Conservation (phyloP, 2,888 invertebrate species). For the Sarcophaga variegata region DNA sequence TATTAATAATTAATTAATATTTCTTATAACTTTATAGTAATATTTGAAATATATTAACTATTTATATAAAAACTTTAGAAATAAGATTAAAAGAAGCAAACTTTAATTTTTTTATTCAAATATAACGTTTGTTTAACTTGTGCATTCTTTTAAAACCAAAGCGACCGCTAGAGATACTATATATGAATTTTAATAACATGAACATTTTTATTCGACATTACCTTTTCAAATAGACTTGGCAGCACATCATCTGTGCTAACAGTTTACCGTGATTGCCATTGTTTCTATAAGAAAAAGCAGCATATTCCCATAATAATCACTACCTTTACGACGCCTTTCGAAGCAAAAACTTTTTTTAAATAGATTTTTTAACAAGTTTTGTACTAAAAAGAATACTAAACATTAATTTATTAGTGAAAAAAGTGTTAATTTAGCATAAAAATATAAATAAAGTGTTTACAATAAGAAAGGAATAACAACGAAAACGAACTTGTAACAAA, state of each 20-base stretch:
- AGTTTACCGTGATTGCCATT: neutral
- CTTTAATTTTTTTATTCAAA: too few relatives aligned
- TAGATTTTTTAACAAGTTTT: constrained; percentile 18
- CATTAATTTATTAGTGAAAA: neutral
- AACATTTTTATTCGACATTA: neutral
- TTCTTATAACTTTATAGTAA: too few relatives aligned
- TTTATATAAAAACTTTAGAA: too few relatives aligned
- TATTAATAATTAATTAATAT: too few relatives aligned
- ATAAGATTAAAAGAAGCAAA: too few relatives aligned
- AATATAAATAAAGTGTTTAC: neutral
- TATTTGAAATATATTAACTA: too few relatives aligned
- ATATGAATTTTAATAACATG: too few relatives aligned
- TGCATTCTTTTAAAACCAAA: too few relatives aligned
- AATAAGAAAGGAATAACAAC: neutral
- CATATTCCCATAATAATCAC: constrained; percentile 38
- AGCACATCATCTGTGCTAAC: constrained; percentile 7
- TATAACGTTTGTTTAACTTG: too few relatives aligned
- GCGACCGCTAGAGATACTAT: too few relatives aligned
- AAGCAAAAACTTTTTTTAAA: constrained; percentile 18
- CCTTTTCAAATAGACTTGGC: constrained; percentile 9
- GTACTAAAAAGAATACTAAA: neutral
- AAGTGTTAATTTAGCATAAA: neutral
- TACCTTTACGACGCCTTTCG: constrained; percentile 42
- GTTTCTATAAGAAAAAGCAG: constrained; percentile 32
- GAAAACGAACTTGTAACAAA: constrained; percentile 19